Evolutionary conservation across 1,140 invertebrate species (phyloP), one percentile per base, ranked within the genome.

Genomic region (Trichomalopsis sarcophagae): DNA sequence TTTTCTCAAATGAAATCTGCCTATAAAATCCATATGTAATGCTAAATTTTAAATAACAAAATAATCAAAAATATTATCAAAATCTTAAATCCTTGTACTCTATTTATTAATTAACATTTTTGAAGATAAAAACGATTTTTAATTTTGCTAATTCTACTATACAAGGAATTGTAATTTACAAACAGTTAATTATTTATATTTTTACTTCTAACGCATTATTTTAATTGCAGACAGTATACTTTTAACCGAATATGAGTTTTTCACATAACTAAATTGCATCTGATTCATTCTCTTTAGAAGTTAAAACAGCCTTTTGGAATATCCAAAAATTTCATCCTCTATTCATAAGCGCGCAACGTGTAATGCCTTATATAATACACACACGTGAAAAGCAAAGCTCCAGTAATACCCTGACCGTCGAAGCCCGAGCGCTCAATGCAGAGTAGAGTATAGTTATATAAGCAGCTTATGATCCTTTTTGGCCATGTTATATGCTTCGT

Each of bases 381-480:
- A 71, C 27, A 27, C 23, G 68, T 71, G 68, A 71, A 71, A 71
- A 71, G 68, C 68, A 71, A 40, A 74, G 30, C 33, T 74, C 3
- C 33, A 74, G 71, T 74, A 74, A 74, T 74, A 3, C 71, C 30
- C 30, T 74, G 71, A 73, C 71, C 30, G 33, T 73, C 30, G 5
- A 36, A 36, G 30, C 30, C 71, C 13, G 13, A 10, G 17, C 14
- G 33, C 33, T 74, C 30, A 74, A 11, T 74, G 0, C 27, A 40
- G 30, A 36, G 33, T 36, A 74, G 13, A 36, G 11, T 17, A 21
- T n/a, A 74, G 33, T 74, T 74, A 36, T 74, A 36, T 74, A 74
- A 74, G 27, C 71, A 33, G 30, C 71, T 74, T 36, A 74, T 74
- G 33, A 74, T 74, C 33, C 33, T 40, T 74, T 74, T 74, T 74